Evolutionary conservation across 1,140 invertebrate species (phyloP).

Genomic region (Danaus plexippus): DNA sequence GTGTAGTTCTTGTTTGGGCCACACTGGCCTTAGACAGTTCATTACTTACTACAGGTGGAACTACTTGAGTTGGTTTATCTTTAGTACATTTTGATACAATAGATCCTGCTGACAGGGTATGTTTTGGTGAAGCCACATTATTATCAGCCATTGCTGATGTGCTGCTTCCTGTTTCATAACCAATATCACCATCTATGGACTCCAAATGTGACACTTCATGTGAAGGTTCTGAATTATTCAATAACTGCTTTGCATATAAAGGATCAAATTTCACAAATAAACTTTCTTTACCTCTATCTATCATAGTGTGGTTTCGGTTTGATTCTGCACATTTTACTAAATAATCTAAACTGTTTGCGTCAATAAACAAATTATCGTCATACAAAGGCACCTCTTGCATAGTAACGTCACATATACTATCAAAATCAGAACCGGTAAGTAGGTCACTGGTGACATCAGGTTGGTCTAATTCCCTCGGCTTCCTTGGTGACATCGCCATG

Average conservation of each 20-base stretch:
- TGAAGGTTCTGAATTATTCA: slow-evolving; percentile 25
- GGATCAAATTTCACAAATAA: slow-evolving; percentile 77
- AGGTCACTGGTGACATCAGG: slow-evolving; percentile 44
- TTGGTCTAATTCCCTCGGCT: slow-evolving; percentile 27
- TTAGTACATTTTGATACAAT: slow-evolving; percentile 28
- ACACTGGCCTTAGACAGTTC: slow-evolving; percentile 28
- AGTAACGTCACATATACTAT: slow-evolving; percentile 57
- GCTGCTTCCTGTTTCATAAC: slow-evolving; percentile 59
- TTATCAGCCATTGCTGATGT: slow-evolving; percentile 44
- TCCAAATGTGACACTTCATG: slow-evolving; percentile 19
- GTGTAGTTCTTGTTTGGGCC: slow-evolving; percentile 28
- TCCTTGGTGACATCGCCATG: slow-evolving; percentile 49
- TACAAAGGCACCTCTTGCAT: slow-evolving; percentile 52
- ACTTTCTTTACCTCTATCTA: slow-evolving; percentile 71
- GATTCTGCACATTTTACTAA: slow-evolving; percentile 53
- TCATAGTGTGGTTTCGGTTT: slow-evolving; percentile 38
- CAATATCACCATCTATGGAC: slow-evolving; percentile 45
- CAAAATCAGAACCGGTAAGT: slow-evolving; percentile 49
- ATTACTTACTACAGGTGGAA: slow-evolving; percentile 48
- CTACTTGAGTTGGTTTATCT: slow-evolving; percentile 58
- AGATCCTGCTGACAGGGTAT: slow-evolving; percentile 36
- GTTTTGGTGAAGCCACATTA: slow-evolving; percentile 32
- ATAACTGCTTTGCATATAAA: slow-evolving; percentile 58
- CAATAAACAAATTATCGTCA: slow-evolving; percentile 46
- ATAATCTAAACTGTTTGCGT: slow-evolving; percentile 54